A percentile compares a stretch with the other conserved stretches of the same genome.
Evolutionary conservation across 2,113 vertebrate genomes (phyloP).

Genomic region (Prolemur simus): DNA sequence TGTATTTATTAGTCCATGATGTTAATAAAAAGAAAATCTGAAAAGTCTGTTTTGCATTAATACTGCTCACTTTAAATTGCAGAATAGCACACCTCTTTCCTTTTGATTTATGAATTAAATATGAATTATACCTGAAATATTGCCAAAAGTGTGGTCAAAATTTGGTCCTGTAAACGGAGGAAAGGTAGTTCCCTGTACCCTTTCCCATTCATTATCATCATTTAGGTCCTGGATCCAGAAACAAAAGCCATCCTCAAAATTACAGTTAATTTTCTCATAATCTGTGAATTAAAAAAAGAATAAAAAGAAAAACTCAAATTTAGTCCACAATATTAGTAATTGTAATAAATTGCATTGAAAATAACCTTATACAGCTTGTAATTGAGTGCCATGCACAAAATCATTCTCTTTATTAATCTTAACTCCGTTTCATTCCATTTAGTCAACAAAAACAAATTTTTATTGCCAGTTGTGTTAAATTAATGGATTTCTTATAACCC

Average conservation of each 20-base stretch:
- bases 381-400: not conserved
- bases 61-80: not conserved
- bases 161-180: constrained; percentile 87
- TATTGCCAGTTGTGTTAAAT: not conserved
- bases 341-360: not conserved
- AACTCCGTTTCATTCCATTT: not conserved
- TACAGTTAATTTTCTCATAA: constrained; percentile 89
- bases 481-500: not conserved
- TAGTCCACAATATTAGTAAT: not conserved
- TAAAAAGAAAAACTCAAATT: not conserved
- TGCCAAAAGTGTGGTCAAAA: constrained; percentile 92
- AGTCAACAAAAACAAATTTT: not conserved
- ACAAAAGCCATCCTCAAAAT: constrained; percentile 92
- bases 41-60: not conserved
- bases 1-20: not conserved
- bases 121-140: constrained; percentile 87
- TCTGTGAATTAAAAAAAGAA: constrained; percentile 82
- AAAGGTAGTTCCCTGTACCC: constrained; percentile 79
- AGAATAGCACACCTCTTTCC: fast-evolving
- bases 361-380: not conserved
- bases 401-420: not conserved
- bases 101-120: not conserved
- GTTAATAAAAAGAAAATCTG: not conserved
- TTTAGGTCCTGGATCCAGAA: constrained; percentile 89
- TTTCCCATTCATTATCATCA: constrained; percentile 88